A percentile compares a stretch with the other conserved stretches of the same genome.
phyloP scores from a whole-genome alignment of 2,797 vertebrate species.

The Danio aesculapii region DNA sequence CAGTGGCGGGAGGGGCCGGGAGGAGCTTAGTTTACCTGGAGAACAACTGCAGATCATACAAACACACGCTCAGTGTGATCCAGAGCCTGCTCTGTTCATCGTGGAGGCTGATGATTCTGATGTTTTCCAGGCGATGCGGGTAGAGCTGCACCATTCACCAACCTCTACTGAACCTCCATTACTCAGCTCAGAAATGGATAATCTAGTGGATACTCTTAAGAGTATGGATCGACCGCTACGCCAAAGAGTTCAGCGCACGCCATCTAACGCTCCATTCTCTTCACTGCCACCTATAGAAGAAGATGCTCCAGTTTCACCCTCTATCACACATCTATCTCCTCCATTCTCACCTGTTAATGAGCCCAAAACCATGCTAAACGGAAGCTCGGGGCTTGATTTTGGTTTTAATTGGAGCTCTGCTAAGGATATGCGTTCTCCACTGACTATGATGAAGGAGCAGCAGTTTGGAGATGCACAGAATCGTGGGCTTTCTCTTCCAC shows the following conservation, averaged over 20 bases:
- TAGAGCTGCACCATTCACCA: slow-evolving; percentile 73
- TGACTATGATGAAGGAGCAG: slow-evolving; percentile 79
- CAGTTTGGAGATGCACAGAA: slow-evolving; percentile 47
- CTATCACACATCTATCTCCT: slow-evolving; percentile 36
- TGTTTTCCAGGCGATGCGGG: slow-evolving; percentile 76
- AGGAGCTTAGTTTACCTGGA: slow-evolving; percentile 48
- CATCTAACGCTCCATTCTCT: slow-evolving; percentile 65
- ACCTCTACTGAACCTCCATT: slow-evolving; percentile 64
- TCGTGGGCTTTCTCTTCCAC: slow-evolving; percentile 46
- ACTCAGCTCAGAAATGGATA: slow-evolving; percentile 85
- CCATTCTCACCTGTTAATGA: background rate
- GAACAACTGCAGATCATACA: slow-evolving; percentile 57
- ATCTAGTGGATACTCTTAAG: slow-evolving; percentile 87
- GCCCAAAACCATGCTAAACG: slow-evolving; percentile 8
- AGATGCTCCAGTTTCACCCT: slow-evolving; percentile 68
- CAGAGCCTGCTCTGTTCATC: slow-evolving; percentile 24
- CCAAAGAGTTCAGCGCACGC: slow-evolving; percentile 68
- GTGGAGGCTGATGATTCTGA: slow-evolving; percentile 53
- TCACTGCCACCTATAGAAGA: slow-evolving; percentile 89
- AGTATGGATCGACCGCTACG: slow-evolving; percentile 88
- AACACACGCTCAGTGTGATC: slow-evolving; percentile 46
- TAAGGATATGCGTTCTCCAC: slow-evolving; percentile 73
- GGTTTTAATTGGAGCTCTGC: slow-evolving; percentile 65
- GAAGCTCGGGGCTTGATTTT: slow-evolving; percentile 65
- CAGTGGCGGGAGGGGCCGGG: slow-evolving; percentile 57